Conservation (phyloP, 2,113 vertebrate species). For the Muntiacus muntjak region DNA sequence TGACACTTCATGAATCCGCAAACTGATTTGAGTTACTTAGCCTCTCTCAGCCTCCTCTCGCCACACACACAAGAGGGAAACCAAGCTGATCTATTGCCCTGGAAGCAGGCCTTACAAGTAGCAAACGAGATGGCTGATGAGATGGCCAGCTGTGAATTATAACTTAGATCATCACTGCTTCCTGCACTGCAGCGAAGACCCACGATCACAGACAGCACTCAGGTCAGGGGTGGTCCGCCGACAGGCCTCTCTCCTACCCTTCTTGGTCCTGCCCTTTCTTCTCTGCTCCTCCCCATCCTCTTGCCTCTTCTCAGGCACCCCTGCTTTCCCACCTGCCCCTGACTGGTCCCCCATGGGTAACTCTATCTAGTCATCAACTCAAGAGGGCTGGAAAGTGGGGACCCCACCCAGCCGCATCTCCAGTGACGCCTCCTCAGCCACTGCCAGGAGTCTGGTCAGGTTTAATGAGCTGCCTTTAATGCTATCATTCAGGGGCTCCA, state of each 20-base stretch:
- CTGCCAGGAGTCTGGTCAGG: slow-evolving; percentile 36
- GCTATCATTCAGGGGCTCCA: slow-evolving; percentile 58
- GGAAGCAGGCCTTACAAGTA: not conserved
- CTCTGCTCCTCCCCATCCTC: not conserved
- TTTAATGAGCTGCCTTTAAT: slow-evolving; percentile 63
- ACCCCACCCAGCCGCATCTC: not conserved
- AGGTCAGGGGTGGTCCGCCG: rapidly evolving
- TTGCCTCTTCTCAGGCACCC: not conserved
- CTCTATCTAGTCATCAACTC: not conserved
- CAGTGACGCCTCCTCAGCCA: slow-evolving; percentile 23
- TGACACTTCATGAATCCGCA: rapidly evolving
- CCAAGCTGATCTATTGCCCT: not conserved
- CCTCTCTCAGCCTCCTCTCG: not conserved
- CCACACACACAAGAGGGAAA: not conserved
- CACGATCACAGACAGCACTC: rapidly evolving
- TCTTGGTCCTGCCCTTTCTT: slow-evolving; percentile 27
- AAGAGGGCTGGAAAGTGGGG: not conserved
- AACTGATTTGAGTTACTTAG: not conserved
- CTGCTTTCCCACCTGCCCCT: not conserved
- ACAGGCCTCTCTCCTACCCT: not conserved
- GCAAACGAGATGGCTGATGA: not conserved
- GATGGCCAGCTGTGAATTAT: not conserved
- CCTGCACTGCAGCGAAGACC: not conserved
- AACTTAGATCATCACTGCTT: not conserved
- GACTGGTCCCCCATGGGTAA: not conserved